Base-by-base conservation (phyloP, 2,888 invertebrate species). In the Mylabris sibirica region DNA sequence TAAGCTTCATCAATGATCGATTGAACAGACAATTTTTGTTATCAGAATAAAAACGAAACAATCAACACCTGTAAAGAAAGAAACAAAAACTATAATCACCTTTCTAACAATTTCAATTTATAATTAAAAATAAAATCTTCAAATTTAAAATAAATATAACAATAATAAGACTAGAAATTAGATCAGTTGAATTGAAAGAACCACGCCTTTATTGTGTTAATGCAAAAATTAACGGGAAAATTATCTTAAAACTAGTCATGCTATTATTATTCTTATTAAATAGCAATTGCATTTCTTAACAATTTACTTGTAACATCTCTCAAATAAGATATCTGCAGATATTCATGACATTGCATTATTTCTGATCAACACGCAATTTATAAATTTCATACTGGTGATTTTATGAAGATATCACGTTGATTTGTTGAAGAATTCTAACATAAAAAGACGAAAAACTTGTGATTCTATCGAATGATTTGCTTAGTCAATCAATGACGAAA, bases 1-100 rank as follows among this genome's bases (percentile, higher is more conserved):
- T 78, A 57, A 80, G 76, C 76, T 81, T 77, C 79, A 79, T 80
- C 57, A 57, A 57, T 57, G 57, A 22, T 57, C 57, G 24, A 24
- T 57, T 24, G 5, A 11, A 57, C 20, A 24, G 66, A 69, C 59
- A 63, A 68, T 66, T 70, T n/a, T 67, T 66, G 65, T 68, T 60
- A 65, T 61, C 65, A 53, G 49, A 38, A 26, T n/a, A 67, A 44
- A 38, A 53, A 64, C 60, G 12, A 12, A 14, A 38, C 30, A 30
- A 30, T 6, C 30, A 30, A 30, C 14, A 44, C 44, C 44, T 44
- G 44, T 1, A 53, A 53, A 20, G 1, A 22, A 53, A 2, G 9
- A 22, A 22, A 53, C 22, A 53, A 22, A 11, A 49, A 49, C 6
- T 5, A 53, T 22, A 22, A 9, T 53, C 20, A 9, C 22, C 57